Evolutionary conservation across 1,140 invertebrate species (phyloP).

Genomic region (Scaptodrosophila lebanonensis): DNA sequence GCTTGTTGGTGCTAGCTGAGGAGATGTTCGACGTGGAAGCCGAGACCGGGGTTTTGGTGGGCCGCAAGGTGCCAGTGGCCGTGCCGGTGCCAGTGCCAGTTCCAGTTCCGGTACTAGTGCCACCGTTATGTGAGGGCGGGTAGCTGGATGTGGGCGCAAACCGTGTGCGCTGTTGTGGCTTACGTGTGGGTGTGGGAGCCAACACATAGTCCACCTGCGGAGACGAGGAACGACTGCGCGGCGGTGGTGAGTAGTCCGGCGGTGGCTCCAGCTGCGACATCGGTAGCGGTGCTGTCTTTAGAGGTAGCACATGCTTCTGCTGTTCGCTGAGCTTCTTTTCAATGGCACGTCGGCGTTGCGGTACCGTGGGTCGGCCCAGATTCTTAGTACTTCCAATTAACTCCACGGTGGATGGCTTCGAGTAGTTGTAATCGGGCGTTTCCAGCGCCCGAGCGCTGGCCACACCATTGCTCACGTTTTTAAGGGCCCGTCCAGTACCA

Average conservation of each 20-base stretch:
- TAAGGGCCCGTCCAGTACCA: too few species aligned
- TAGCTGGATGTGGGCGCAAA: constrained; percentile 80
- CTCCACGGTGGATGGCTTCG: constrained; percentile 8
- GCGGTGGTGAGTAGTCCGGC: constrained; percentile 84
- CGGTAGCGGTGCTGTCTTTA: constrained; percentile 5
- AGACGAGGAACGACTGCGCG: constrained; percentile 78
- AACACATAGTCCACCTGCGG: constrained; percentile 61
- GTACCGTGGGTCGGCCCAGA: constrained; percentile 78
- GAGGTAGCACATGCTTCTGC: constrained; percentile 13
- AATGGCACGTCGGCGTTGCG: constrained; percentile 80
- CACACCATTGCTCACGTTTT: constrained; percentile 4
- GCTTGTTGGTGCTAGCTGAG: constrained; percentile 57
- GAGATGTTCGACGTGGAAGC: constrained; percentile 56
- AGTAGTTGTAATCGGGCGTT: neutral
- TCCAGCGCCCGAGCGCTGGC: constrained; percentile 30
- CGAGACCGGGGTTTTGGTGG: constrained; percentile 35
- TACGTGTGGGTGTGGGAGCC: constrained; percentile 76
- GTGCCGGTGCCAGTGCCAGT: constrained; percentile 58
- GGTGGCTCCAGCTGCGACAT: constrained; percentile 79
- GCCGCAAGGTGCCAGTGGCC: constrained; percentile 57
- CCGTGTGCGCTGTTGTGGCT: constrained; percentile 82
- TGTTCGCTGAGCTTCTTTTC: constrained; percentile 69
- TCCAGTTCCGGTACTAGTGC: constrained; percentile 71
- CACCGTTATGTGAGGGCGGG: constrained; percentile 16
- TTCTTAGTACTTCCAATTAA: constrained; percentile 24